phyloP scores from a whole-genome alignment of 1,140 invertebrate genomes.

The Drosophila pachea region DNA sequence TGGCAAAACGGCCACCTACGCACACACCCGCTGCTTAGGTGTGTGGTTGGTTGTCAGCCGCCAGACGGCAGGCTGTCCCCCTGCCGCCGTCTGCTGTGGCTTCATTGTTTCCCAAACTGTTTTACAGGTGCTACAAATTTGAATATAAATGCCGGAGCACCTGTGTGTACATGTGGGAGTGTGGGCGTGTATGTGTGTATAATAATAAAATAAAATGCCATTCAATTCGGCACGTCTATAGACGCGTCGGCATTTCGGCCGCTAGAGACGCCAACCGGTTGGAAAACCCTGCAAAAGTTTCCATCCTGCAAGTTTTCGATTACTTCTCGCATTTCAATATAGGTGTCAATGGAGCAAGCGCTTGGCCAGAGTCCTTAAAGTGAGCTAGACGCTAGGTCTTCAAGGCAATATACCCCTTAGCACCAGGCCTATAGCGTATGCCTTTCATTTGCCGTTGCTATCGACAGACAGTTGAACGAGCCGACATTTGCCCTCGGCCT shows the following conservation, averaged over 20 bases:
- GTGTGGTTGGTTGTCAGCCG: slow-evolving; percentile 11
- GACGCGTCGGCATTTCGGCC: slow-evolving; percentile 56
- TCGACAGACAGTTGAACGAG: slow-evolving; percentile 48
- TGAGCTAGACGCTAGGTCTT: not conserved
- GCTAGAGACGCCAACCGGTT: slow-evolving; percentile 10
- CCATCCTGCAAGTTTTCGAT: slow-evolving; percentile 54
- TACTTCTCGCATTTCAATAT: slow-evolving; percentile 56
- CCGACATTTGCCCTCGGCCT: slow-evolving; percentile 18
- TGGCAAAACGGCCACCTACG: slow-evolving; percentile 21
- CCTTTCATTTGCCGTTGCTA: slow-evolving; percentile 38
- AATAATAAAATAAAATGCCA: slow-evolving; percentile 73
- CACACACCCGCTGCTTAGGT: slow-evolving; percentile 14
- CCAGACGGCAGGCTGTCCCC: slow-evolving; percentile 22
- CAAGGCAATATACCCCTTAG: slow-evolving; percentile 3
- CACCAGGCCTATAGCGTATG: slow-evolving; percentile 12
- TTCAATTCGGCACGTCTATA: slow-evolving; percentile 51
- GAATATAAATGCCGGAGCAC: slow-evolving; percentile 70
- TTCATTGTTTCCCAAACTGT: slow-evolving; percentile 71
- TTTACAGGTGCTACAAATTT: slow-evolving; percentile 76
- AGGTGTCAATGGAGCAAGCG: not conserved
- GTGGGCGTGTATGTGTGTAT: slow-evolving; percentile 7
- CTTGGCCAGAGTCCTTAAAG: not conserved
- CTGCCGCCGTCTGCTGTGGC: slow-evolving; percentile 48
- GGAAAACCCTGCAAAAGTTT: slow-evolving; percentile 38
- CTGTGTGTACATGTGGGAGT: slow-evolving; percentile 31